Percentiles rank a stretch among this genome's conserved stretches.
These are phyloP conservation scores for Charanyca ferruginea DNA, from an alignment of 2,888 invertebrate species.

Conservation along the genomic window DNA sequence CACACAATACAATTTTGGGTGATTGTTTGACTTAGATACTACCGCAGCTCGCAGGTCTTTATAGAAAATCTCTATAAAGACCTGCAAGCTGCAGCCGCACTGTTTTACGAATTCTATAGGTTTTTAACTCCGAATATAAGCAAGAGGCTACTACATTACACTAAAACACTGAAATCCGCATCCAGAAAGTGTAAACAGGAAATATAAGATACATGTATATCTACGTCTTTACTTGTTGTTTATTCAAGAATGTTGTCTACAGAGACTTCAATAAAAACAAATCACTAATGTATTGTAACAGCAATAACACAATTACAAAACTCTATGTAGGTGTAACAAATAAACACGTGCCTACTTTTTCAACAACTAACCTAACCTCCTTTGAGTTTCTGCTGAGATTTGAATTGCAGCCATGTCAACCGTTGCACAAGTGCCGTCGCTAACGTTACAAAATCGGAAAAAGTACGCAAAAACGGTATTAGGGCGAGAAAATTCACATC, in stretches of 20 bases:
- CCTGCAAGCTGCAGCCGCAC: too few relatives aligned
- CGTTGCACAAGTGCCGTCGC: conserved; percentile 81
- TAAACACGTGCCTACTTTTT: conserved; percentile 56
- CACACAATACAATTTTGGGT: too few relatives aligned
- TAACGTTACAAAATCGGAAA: conserved; percentile 83
- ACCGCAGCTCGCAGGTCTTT: too few relatives aligned
- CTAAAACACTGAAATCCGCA: neutral
- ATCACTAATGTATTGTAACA: conserved; percentile 15
- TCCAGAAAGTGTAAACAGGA: neutral
- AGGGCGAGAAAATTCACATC: conserved; percentile 91
- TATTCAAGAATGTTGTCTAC: neutral
- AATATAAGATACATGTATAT: neutral
- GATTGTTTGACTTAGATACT: too few relatives aligned
- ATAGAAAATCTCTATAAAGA: too few relatives aligned
- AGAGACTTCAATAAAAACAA: conserved; percentile 4
- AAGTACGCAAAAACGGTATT: conserved; percentile 85
- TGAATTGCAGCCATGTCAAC: conserved; percentile 71
- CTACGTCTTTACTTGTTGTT: neutral
- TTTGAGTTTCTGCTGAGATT: conserved; percentile 62
- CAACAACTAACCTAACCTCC: conserved; percentile 54
- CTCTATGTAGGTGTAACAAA: conserved; percentile 38
- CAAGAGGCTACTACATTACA: neutral
- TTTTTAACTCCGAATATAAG: neutral
- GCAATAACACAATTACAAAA: conserved; percentile 42
- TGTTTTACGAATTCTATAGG: conserved; percentile 7